Evolutionary conservation across 2,888 invertebrate genomes (phyloP).

Genomic region (Hecatera dysodea): DNA sequence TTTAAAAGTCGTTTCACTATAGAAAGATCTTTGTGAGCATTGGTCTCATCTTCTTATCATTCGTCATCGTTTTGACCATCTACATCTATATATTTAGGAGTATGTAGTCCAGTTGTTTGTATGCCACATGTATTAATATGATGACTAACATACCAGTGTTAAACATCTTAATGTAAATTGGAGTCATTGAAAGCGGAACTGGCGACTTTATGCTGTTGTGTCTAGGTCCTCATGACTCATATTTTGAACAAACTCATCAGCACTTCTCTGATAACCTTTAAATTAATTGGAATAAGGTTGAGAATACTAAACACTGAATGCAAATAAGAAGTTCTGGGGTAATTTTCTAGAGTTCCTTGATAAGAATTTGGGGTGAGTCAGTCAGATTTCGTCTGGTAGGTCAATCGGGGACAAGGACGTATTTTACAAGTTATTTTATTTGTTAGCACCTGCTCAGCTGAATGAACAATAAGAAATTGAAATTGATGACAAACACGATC

Average conservation of each 20-base stretch:
- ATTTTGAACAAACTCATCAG: constrained; percentile 10
- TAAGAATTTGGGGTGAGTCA: constrained; percentile 59
- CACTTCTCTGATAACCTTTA: constrained; percentile 3
- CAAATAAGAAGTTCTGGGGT: constrained; percentile 8
- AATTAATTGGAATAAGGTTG: constrained; percentile 24
- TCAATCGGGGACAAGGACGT: constrained; percentile 58
- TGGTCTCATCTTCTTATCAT: neutral
- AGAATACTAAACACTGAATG: constrained; percentile 4
- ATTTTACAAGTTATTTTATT: constrained; percentile 34
- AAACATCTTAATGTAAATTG: constrained; percentile 73
- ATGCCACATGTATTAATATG: constrained; percentile 40
- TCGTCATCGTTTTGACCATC: neutral
- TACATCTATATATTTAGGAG: neutral
- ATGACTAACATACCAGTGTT: constrained; percentile 60
- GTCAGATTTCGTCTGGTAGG: constrained; percentile 61
- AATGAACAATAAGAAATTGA: neutral
- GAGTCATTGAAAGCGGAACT: constrained; percentile 80
- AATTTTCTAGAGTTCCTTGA: constrained; percentile 52
- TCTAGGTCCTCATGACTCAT: constrained; percentile 63
- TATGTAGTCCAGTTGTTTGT: constrained; percentile 38
- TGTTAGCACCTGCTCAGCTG: constrained; percentile 34
- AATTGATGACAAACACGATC: neutral
- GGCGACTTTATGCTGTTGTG: constrained; percentile 72
- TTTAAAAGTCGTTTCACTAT: neutral
- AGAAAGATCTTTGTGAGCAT: neutral